These are phyloP conservation scores for Vulpes vulpes DNA, from an alignment of 2,113 vertebrate genomes.

Conservation along the genomic window DNA sequence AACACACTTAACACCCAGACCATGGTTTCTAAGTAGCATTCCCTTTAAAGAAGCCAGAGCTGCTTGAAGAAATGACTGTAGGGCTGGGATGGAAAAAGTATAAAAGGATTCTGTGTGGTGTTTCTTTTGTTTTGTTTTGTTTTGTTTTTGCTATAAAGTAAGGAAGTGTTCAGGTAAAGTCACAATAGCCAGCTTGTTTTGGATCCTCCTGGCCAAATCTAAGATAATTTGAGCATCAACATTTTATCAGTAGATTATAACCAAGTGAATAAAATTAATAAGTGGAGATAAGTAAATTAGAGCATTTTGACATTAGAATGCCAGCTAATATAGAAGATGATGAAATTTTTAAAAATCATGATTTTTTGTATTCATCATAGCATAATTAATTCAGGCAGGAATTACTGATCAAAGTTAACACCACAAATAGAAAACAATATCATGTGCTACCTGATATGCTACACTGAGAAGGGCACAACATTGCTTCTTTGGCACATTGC, in stretches of 20 bases:
- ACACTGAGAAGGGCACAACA: neutral
- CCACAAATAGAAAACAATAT: neutral
- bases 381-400: neutral
- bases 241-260: neutral
- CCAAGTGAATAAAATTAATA: neutral
- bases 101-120: neutral
- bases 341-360: neutral
- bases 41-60: neutral
- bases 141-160: neutral
- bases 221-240: conserved; percentile 33
- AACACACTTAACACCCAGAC: neutral
- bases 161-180: neutral
- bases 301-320: conserved; percentile 8
- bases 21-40: neutral
- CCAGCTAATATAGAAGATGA: neutral
- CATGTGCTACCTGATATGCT: neutral
- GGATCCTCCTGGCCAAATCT: neutral
- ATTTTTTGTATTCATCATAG: neutral
- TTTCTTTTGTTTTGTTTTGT: neutral
- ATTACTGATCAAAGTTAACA: conserved; percentile 13
- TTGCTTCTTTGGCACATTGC: neutral
- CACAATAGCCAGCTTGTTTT: neutral
- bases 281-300: neutral
- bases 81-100: neutral
- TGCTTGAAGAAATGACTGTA: conserved; percentile 37